Conservation (phyloP, 2,888 invertebrate genomes). For the Leptinotarsa rubiginosa region DNA sequence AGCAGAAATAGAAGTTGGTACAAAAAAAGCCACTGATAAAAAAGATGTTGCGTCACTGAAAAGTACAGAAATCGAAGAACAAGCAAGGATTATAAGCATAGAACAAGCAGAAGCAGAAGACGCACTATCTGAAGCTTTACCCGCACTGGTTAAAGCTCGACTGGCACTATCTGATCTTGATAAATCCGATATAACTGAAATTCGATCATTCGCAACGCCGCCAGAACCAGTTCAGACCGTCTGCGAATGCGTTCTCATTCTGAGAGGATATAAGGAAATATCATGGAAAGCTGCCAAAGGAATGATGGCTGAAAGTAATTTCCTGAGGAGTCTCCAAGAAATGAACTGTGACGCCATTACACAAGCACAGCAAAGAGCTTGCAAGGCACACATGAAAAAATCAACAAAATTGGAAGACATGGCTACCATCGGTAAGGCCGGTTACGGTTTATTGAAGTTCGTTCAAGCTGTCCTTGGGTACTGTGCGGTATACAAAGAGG, state of each 20-base stretch:
- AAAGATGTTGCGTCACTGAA: conserved; percentile 84
- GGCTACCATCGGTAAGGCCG: conserved; percentile 86
- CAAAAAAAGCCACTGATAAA: conserved; percentile 79
- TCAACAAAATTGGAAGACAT: conserved; percentile 84
- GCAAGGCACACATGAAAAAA: conserved; percentile 79
- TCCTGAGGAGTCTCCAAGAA: conserved; percentile 82
- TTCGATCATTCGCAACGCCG: conserved; percentile 90
- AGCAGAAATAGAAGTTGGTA: conserved; percentile 79
- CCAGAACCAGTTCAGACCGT: conserved; percentile 91
- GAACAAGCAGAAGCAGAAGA: conserved; percentile 89
- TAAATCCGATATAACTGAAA: conserved; percentile 92
- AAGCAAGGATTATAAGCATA: conserved; percentile 80
- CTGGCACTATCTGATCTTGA: conserved; percentile 85
- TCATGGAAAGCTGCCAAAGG: conserved; percentile 91
- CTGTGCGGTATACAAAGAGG: conserved; percentile 87
- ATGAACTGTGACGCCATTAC: conserved; percentile 87
- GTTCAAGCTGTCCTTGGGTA: conserved; percentile 90
- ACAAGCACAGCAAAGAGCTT: conserved; percentile 76
- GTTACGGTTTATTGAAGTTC: conserved; percentile 86
- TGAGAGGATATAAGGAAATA: conserved; percentile 85
- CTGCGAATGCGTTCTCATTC: conserved; percentile 89
- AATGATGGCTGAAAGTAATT: conserved; percentile 93
- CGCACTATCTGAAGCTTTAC: conserved; percentile 83
- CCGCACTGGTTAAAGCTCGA: conserved; percentile 85
- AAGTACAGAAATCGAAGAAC: conserved; percentile 84